Base-by-base conservation (phyloP, 2,888 invertebrate species). In the Campoplex capitator region DNA sequence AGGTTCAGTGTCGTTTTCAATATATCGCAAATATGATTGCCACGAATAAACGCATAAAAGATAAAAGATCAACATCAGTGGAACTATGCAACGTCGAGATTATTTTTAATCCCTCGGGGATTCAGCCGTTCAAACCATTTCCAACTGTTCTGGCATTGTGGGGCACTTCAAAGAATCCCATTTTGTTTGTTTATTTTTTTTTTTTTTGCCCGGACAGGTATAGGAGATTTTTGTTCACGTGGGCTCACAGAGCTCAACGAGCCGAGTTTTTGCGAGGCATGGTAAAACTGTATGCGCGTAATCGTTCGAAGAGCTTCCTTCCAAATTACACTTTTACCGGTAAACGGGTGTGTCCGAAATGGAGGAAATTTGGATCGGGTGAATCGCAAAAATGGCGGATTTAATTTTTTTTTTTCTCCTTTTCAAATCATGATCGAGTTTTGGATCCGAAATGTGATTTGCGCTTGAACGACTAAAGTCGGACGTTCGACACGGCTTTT, bases 391-490 rank as follows among this genome's bases (percentile, higher is more conserved):
- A 58, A 11, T 8, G 58, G 16, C 32, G 32, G 28, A 62, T 62
- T 62, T 62, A 1, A 32, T 62, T 62, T 16, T 62, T 62, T 38
- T 38, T 38, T 38, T 4, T 38, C 1, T 38, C 6, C 6, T 38
- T 38, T 38, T 38, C 38, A 6, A 13, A 58, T 58, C 28, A 13
- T 28, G 58, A 58, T 62, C 32, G 62, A 32, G 62, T 62, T 23
- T 62, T 16, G 32, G 13, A 62, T 16, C 32, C 16, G 16, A 32
- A 32, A 4, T 62, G 62, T 32, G 32, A 62, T 70, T 70, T 70
- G 45, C 75, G 48, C 68, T 65, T 58, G 58, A 75, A 84, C 68
- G 58, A 74, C 74, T 62, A 62, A 4, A 62, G 23, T 62, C 23
- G 9, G 9, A 42, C 42, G 38, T 38, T 42, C 6, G 16, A 62